Evolutionary conservation across 2,888 invertebrate species (phyloP), one percentile per base, ranked within the genome.

Genomic region (Cheiracanthium punctorium): DNA sequence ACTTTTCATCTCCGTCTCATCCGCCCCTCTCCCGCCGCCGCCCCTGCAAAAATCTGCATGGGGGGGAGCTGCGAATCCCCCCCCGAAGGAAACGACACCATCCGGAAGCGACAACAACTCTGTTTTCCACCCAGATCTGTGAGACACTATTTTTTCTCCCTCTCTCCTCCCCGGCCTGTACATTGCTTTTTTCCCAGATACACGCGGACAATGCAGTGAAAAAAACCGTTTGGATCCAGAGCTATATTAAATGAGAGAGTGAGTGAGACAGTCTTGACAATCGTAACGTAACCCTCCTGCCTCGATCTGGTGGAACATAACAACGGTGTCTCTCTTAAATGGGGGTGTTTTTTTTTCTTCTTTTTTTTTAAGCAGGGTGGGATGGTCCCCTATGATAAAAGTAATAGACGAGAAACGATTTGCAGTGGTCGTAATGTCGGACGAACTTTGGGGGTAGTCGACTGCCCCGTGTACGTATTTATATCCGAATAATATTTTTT

Each of bases 1-100:
- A 85, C 79, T 85, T 85, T 85, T 85, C 84, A 85, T 85, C 84
- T 85, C 72, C 72, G 32, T 24, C 24, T 12, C 20, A 24, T 24
- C 58, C 48, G 17, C 58, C 20, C 2, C 24, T 24, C 14, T 17
- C 43, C 20, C 2, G 14, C 58, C 14, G 10, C 43, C 24, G 2
- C 24, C 58, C 24, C 58, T 24, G 2, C 58, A 24, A 1, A 58
- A 58, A 58, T 58, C 58, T 58, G 58, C 58, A 58, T 58, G 58
- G 58, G 24, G 58, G 2, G 5, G 24, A 24, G 58, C 2, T 5
- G 24, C 4, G 12, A 58, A 24, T 5, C 24, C 24, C 17, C 48
- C 2, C 48, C 58, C 24, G 5, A 1, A 2, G 10, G 10, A 48
- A 48, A 48, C 43, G 43, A 58, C 24, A 58, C 58, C 58, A 24